These are phyloP conservation scores for Portunus trituberculatus DNA, from an alignment of 1,140 invertebrate species.

Conservation along the genomic window DNA sequence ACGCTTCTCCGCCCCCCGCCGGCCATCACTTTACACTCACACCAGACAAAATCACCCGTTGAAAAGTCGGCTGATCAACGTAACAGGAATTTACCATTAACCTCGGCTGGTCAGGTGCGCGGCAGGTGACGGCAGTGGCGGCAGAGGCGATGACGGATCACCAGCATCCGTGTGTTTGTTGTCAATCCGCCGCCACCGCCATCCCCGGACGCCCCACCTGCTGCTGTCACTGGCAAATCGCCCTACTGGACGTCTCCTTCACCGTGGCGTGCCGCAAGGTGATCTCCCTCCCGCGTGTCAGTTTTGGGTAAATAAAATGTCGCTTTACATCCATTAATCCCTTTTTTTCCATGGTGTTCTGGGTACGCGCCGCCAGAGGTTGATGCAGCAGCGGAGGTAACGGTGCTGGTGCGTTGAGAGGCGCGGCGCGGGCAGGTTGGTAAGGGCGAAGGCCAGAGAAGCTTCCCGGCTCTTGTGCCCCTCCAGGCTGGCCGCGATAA, in stretches of 20 bases:
- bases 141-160: slow-evolving; percentile 27
- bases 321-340: too few species aligned
- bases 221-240: background rate
- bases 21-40: background rate
- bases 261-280: background rate
- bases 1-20: background rate
- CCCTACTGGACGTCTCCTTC: background rate
- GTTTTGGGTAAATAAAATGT: too few species aligned
- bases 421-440: background rate
- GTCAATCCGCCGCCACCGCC: background rate
- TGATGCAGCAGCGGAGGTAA: background rate
- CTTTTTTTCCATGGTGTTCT: background rate
- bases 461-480: background rate
- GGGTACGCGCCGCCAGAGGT: background rate
- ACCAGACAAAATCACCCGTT: slow-evolving; percentile 35
- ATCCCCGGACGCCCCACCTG: background rate
- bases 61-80: slow-evolving; percentile 42
- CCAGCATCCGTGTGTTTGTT: background rate
- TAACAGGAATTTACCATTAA: slow-evolving; percentile 54
- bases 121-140: background rate
- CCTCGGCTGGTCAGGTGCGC: background rate
- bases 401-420: background rate
- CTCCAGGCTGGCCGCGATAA: background rate
- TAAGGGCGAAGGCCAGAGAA: background rate
- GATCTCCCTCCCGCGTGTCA: background rate